Evolutionary conservation across 2,797 vertebrate genomes (phyloP).

Genomic region (Channallabes apus): DNA sequence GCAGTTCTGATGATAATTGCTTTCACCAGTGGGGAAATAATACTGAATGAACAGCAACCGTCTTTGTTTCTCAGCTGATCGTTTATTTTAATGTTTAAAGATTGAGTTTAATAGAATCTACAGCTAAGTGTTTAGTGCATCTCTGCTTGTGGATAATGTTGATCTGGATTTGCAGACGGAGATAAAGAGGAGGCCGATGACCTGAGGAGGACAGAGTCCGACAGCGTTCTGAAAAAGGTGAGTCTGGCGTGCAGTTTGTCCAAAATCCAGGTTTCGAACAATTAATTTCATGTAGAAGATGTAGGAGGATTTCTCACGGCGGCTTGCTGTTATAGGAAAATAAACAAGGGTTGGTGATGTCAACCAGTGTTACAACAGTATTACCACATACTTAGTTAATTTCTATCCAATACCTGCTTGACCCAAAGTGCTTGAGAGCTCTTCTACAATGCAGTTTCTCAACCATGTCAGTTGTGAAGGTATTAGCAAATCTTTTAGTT

Average conservation of each 20-base stretch:
- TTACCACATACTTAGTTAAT: background rate
- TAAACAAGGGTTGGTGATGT: background rate
- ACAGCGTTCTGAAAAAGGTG: slow-evolving; percentile 95
- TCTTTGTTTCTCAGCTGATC: background rate
- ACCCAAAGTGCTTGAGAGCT: background rate
- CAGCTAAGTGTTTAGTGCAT: background rate
- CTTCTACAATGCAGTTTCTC: background rate
- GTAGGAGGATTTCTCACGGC: background rate
- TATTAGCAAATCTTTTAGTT: background rate
- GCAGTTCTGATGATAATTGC: slow-evolving; percentile 8
- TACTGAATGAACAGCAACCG: slow-evolving; percentile 6
- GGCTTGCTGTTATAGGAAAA: background rate
- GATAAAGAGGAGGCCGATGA: slow-evolving; percentile 88
- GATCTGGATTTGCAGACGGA: slow-evolving; percentile 73
- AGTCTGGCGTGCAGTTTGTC: background rate
- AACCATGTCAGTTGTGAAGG: background rate
- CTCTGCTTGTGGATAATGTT: slow-evolving; percentile 16
- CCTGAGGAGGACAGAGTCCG: slow-evolving; percentile 92
- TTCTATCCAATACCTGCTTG: background rate
- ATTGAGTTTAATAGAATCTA: slow-evolving; percentile 17
- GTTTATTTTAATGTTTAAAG: background rate
- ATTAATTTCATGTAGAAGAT: background rate
- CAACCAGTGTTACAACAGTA: background rate
- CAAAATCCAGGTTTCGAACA: background rate
- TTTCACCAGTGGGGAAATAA: slow-evolving; percentile 13